Conservation (phyloP, 2,113 vertebrate species). For the Progne subis region DNA sequence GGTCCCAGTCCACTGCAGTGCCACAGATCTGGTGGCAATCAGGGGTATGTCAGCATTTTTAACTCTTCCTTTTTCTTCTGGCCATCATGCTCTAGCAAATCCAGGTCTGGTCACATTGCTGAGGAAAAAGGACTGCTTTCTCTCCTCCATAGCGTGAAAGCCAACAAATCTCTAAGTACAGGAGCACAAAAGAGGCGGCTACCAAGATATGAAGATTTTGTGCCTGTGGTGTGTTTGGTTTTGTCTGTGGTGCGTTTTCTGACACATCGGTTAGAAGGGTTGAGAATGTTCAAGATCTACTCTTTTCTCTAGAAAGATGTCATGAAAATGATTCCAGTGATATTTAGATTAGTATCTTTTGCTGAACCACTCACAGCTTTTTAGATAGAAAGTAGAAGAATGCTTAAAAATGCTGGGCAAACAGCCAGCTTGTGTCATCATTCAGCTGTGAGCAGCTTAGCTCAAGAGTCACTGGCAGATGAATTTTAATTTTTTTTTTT, state of each 20-base stretch:
- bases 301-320: not conserved
- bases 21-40: not conserved
- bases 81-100: not conserved
- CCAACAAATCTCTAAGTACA: not conserved
- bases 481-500: not conserved
- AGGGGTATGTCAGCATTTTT: not conserved
- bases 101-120: not conserved
- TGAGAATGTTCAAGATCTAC: not conserved
- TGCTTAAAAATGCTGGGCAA: constrained; percentile 8
- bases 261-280: not conserved
- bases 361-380: not conserved
- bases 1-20: not conserved
- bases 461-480: not conserved
- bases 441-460: not conserved
- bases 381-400: not conserved
- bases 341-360: not conserved
- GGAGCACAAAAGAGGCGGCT: not conserved
- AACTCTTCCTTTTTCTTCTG: not conserved
- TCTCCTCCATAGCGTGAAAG: not conserved
- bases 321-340: not conserved
- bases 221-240: not conserved
- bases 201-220: not conserved
- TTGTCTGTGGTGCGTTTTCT: not conserved
- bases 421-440: not conserved
- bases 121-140: not conserved